phyloP scores from a whole-genome alignment of 2,888 invertebrate genomes.

The Alloplasta piceator region DNA sequence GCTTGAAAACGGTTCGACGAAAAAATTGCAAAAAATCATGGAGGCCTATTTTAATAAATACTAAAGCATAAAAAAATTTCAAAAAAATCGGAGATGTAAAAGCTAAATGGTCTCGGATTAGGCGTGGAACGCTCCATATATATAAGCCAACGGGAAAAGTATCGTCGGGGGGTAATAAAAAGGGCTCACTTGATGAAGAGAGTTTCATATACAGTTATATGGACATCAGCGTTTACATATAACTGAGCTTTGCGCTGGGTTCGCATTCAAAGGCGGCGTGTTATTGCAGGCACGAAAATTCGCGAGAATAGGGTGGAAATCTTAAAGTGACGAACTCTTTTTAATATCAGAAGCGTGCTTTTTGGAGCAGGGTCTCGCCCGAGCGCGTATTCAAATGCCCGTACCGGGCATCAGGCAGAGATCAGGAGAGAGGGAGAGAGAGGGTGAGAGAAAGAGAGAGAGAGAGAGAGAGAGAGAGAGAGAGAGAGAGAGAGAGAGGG shows the following conservation, averaged over 20 bases:
- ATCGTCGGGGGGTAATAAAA: no score
- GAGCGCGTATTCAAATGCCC: slow-evolving; percentile 71
- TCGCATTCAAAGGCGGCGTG: slow-evolving; percentile 41
- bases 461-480: slow-evolving; percentile 6
- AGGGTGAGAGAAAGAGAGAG: background rate
- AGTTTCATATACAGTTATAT: no score
- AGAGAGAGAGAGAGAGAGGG: background rate
- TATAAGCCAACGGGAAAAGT: no score
- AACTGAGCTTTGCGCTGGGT: background rate
- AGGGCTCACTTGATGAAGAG: no score
- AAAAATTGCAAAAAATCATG: no score
- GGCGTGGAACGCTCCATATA: no score
- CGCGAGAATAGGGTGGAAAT: slow-evolving; percentile 63
- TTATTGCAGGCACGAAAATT: slow-evolving; percentile 71
- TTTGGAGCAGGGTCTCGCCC: slow-evolving; percentile 57
- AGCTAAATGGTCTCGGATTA: no score
- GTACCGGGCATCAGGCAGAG: background rate
- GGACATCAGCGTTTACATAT: no score
- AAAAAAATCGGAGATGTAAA: no score
- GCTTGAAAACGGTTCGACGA: no score
- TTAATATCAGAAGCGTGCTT: slow-evolving; percentile 72
- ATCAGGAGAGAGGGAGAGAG: background rate
- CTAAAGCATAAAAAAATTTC: no score
- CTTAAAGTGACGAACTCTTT: slow-evolving; percentile 71
- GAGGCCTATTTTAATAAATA: no score